phyloP scores from a whole-genome alignment of 92 coral and sea anemone genomes.

The Hydrozoanthus gracilis region DNA sequence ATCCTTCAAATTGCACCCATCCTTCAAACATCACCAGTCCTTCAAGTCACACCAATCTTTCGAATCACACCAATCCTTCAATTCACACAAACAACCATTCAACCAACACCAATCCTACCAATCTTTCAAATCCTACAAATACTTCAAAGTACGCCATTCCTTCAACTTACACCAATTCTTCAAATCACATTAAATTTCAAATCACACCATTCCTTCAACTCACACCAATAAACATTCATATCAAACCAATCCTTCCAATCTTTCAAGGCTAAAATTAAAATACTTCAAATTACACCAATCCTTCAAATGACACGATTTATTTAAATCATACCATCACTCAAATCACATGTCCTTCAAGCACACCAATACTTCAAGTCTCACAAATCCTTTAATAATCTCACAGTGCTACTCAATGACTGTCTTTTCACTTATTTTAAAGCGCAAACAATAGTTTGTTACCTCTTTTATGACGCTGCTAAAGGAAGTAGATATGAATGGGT shows the following conservation, averaged over 20 bases:
- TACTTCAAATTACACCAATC: too few species aligned
- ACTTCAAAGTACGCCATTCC: background rate
- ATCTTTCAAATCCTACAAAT: background rate
- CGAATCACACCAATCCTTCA: background rate
- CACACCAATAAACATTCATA: too few species aligned
- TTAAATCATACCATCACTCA: background rate
- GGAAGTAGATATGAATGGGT: background rate
- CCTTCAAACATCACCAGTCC: too few species aligned
- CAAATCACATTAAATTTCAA: background rate
- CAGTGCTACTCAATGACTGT: background rate
- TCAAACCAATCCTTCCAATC: background rate
- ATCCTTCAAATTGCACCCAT: background rate
- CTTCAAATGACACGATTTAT: too few species aligned
- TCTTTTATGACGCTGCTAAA: background rate
- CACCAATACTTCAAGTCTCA: background rate
- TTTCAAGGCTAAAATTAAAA: background rate
- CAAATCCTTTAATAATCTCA: background rate
- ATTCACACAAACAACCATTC: background rate
- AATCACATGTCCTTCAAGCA: background rate
- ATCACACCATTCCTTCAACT: background rate
- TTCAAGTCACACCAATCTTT: too few species aligned
- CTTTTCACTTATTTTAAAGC: background rate
- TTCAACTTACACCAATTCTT: background rate
- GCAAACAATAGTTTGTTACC: background rate
- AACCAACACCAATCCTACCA: background rate